Evolutionary conservation across 2,113 vertebrate species (phyloP).

Genomic region (Urocitellus parryii): DNA sequence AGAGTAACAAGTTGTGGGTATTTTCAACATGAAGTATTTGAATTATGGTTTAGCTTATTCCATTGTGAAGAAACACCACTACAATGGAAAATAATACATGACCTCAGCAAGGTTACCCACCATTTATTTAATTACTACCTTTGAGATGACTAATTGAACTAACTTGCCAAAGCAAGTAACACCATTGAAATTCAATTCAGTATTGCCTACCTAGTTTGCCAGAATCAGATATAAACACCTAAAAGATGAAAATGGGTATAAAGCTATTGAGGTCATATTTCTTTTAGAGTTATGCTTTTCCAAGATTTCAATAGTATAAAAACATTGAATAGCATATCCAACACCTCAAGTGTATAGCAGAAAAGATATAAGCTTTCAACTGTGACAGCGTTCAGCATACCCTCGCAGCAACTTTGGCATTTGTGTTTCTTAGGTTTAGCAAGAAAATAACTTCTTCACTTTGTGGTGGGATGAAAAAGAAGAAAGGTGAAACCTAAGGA

Average conservation of each 20-base stretch:
- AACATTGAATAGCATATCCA: neutral
- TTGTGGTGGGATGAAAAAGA: neutral
- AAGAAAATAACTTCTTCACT: neutral
- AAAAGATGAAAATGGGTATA: neutral
- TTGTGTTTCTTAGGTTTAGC: neutral
- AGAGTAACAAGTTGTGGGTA: neutral
- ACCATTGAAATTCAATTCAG: neutral
- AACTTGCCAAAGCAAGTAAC: neutral
- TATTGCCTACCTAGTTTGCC: neutral
- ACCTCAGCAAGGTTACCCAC: neutral
- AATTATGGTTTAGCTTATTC: neutral
- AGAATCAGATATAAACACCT: neutral
- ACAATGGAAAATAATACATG: constrained; percentile 5
- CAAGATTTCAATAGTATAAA: neutral
- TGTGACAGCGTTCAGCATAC: neutral
- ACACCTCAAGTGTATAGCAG: neutral
- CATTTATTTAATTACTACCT: neutral
- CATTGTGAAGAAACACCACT: neutral
- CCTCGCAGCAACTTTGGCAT: neutral
- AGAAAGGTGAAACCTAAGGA: neutral
- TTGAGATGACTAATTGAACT: neutral
- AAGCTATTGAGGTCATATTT: neutral
- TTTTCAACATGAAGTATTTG: neutral
- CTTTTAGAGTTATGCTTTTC: neutral
- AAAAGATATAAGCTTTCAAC: neutral